Conservation (phyloP, 2,797 vertebrate genomes). For the Gambelia wislizenii region DNA sequence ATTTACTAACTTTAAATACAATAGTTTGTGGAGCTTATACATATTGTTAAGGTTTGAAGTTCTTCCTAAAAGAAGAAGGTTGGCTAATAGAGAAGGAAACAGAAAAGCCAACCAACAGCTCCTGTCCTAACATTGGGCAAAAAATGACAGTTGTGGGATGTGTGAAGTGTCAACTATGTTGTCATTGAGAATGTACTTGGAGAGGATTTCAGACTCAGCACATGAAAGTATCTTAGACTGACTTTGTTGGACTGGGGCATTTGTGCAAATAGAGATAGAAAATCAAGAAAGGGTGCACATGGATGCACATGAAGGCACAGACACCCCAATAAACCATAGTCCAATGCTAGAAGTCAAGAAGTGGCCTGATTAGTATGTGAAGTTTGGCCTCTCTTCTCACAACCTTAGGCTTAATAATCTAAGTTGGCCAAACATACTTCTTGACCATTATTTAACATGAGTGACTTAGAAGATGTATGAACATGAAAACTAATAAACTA, state of each 20-base stretch:
- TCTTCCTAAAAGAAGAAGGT: background rate
- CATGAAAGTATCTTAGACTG: background rate
- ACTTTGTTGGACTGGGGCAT: background rate
- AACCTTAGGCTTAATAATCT: background rate
- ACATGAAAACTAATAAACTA: background rate
- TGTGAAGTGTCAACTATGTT: background rate
- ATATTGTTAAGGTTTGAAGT: background rate
- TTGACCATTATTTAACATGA: background rate
- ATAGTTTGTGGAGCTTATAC: no score
- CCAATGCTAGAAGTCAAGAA: background rate
- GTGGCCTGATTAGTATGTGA: background rate
- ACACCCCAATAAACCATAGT: background rate
- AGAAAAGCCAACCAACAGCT: background rate
- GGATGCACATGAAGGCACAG: no score
- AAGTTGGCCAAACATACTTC: background rate
- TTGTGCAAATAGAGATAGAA: no score
- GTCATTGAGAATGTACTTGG: background rate
- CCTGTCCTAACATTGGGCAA: background rate
- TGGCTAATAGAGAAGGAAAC: background rate
- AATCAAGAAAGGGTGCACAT: no score
- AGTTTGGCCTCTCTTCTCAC: background rate
- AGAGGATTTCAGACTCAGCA: background rate
- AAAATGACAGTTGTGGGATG: background rate
- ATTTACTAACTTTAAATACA: background rate
- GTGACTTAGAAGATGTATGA: background rate